phyloP scores from a whole-genome alignment of 2,113 vertebrate genomes.

The Dipodomys spectabilis region DNA sequence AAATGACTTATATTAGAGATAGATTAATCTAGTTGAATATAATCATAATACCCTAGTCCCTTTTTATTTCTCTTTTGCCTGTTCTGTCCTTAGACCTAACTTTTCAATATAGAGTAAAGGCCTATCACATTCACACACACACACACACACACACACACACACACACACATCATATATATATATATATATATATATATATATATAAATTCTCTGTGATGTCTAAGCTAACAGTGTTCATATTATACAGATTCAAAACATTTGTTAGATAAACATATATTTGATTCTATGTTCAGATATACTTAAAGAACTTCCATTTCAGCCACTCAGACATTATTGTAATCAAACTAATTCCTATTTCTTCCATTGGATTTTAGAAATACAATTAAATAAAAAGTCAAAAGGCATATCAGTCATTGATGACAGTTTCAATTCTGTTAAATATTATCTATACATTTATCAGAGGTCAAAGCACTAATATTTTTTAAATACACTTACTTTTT shows the following conservation, averaged over 20 bases:
- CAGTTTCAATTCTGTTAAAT: neutral
- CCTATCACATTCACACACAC: neutral
- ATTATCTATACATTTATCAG: neutral
- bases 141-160: too few relatives aligned
- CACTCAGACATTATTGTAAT: neutral
- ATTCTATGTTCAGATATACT: neutral
- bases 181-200: too few relatives aligned
- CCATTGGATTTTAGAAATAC: neutral
- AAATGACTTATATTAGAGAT: neutral
- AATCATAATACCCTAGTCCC: neutral
- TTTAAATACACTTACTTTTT: conserved; percentile 8
- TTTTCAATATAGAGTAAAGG: neutral
- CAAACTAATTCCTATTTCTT: neutral
- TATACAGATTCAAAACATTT: neutral
- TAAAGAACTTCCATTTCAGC: neutral
- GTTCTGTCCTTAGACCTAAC: neutral
- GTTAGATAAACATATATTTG: too few relatives aligned
- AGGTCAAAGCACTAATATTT: neutral
- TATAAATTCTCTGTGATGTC: neutral
- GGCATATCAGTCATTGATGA: neutral
- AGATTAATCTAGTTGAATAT: neutral
- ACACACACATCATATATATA: too few relatives aligned
- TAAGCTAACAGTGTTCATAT: neutral
- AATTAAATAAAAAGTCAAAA: conserved; percentile 1
- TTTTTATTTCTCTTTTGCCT: neutral